Conservation (phyloP, 2,797 vertebrate genomes). For the Anabas testudineus region DNA sequence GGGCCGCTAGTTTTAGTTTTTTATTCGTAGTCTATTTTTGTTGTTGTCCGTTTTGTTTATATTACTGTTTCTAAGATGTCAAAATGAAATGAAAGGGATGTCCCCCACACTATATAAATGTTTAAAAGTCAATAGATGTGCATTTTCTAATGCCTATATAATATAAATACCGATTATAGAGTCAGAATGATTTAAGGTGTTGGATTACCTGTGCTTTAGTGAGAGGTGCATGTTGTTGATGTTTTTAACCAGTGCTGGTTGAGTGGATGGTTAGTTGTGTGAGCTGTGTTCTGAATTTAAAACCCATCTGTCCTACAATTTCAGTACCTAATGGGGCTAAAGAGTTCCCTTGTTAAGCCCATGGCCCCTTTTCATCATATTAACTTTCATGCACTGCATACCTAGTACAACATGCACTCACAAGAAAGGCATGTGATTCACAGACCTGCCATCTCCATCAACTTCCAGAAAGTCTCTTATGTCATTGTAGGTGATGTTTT, state of each 20-base stretch:
- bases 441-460: conserved; percentile 26
- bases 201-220: conserved; percentile 52
- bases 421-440: conserved; percentile 34
- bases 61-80: conserved; percentile 40
- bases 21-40: neutral
- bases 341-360: conserved; percentile 37
- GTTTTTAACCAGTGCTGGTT: conserved; percentile 33
- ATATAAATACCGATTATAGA: conserved; percentile 31
- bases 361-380: conserved; percentile 21
- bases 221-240: conserved; percentile 60
- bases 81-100: conserved; percentile 13
- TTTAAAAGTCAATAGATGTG: conserved; percentile 51
- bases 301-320: conserved; percentile 23
- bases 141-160: conserved; percentile 56
- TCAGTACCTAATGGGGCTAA: conserved; percentile 10
- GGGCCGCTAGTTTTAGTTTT: conserved; percentile 12
- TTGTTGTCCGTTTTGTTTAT: conserved; percentile 2
- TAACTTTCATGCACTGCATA: conserved; percentile 39
- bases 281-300: conserved; percentile 30
- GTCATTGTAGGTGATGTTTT: conserved; percentile 27
- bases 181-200: conserved; percentile 19
- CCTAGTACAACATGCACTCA: conserved; percentile 44
- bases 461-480: conserved; percentile 20
- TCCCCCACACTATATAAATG: conserved; percentile 55
- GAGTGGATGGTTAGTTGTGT: conserved; percentile 48